Evolutionary conservation across 2,888 invertebrate species (phyloP).

Genomic region (Hermaeophaga mercurialis): DNA sequence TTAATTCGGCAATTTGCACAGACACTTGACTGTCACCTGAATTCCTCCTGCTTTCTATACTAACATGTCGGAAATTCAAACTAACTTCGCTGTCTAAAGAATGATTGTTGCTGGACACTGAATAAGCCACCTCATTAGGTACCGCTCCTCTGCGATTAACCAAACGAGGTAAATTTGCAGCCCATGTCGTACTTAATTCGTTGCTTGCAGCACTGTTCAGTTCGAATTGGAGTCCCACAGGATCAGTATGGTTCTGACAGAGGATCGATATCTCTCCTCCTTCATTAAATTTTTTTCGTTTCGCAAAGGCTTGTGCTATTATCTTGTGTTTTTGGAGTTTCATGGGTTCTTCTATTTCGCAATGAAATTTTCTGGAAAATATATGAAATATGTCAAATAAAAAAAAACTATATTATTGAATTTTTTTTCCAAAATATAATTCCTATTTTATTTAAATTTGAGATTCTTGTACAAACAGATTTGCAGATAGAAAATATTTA

Average conservation of each 20-base stretch:
- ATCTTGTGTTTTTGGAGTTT: slow-evolving; percentile 84
- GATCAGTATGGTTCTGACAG: slow-evolving; percentile 88
- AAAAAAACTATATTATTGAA: no score
- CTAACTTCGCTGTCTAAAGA: slow-evolving; percentile 65
- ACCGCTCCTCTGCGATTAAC: slow-evolving; percentile 84
- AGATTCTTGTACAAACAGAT: no score
- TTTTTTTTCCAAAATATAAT: no score
- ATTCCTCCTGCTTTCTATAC: slow-evolving; percentile 84
- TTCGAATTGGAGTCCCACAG: slow-evolving; percentile 79
- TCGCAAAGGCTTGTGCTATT: slow-evolving; percentile 89
- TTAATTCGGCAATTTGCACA: slow-evolving; percentile 83
- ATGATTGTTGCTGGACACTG: slow-evolving; percentile 61
- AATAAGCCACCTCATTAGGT: slow-evolving; percentile 63
- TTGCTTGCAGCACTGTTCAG: slow-evolving; percentile 75
- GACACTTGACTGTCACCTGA: slow-evolving; percentile 88
- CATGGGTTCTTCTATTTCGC: slow-evolving; percentile 70
- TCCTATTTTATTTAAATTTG: no score
- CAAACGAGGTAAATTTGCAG: slow-evolving; percentile 85
- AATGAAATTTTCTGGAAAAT: slow-evolving; percentile 70
- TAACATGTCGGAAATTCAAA: slow-evolving; percentile 79
- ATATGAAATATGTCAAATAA: no score
- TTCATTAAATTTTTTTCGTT: slow-evolving; percentile 81
- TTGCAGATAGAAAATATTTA: no score
- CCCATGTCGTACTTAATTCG: slow-evolving; percentile 91
- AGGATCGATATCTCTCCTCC: slow-evolving; percentile 87